phyloP scores from a whole-genome alignment of 1,140 invertebrate species.

The Aculops lycopersici region DNA sequence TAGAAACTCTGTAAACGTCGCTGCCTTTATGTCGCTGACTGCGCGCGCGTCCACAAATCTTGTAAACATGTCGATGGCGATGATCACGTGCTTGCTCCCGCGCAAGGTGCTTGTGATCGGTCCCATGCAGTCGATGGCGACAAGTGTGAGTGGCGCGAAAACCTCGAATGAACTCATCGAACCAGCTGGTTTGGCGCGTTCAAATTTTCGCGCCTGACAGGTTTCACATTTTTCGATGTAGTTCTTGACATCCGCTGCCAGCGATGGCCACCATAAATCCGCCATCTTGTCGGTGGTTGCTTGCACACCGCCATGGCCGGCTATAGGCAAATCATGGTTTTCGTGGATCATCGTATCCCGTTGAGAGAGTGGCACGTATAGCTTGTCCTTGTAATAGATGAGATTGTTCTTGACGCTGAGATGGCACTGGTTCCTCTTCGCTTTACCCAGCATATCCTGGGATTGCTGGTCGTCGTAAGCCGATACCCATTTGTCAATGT shows the following conservation, averaged over 20 bases:
- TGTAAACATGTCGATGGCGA: not conserved
- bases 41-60: not conserved
- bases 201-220: not conserved
- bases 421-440: not conserved
- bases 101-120: not conserved
- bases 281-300: not conserved
- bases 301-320: not conserved
- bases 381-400: not conserved
- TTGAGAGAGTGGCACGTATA: not conserved
- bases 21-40: not conserved
- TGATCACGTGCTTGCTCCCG: not conserved
- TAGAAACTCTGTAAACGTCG: not conserved
- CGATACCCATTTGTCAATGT: not conserved
- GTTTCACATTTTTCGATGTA: not conserved
- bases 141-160: constrained; percentile 1
- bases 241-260: not conserved
- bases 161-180: not conserved
- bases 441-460: not conserved
- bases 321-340: not conserved
- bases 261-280: not conserved
- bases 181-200: not conserved
- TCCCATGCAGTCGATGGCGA: constrained; percentile 4
- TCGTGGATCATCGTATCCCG: not conserved
- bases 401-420: not conserved
- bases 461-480: not conserved